These are phyloP conservation scores for Calidris pygmaea DNA, from an alignment of 2,113 vertebrate species.

Conservation along the genomic window DNA sequence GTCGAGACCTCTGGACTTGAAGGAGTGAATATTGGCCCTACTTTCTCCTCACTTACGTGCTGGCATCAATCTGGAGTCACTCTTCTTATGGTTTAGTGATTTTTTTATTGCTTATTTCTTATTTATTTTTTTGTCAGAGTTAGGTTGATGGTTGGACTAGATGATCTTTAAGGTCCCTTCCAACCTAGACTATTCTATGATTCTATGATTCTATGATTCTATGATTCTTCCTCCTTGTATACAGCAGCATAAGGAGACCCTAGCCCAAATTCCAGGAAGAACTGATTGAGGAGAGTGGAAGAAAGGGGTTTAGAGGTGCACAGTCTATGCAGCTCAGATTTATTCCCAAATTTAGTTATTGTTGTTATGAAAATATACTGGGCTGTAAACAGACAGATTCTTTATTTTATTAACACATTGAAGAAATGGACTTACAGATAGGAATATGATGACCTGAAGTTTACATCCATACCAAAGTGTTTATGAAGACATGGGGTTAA, in stretches of 20 bases:
- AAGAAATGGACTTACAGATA: background rate
- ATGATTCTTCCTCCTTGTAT: background rate
- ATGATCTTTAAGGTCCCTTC: too few relatives aligned
- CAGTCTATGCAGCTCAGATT: background rate
- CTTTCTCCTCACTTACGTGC: background rate
- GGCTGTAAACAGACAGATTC: background rate
- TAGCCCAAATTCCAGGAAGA: background rate
- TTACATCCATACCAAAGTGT: background rate
- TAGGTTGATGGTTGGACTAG: too few relatives aligned
- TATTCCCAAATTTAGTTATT: background rate
- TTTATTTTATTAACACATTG: background rate
- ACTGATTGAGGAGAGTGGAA: background rate
- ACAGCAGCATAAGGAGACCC: background rate
- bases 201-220: too few relatives aligned
- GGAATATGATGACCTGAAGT: background rate
- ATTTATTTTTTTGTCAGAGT: too few relatives aligned
- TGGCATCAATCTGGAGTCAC: background rate
- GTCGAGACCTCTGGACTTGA: background rate
- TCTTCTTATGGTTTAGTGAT: background rate
- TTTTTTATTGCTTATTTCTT: too few relatives aligned
- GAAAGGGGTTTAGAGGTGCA: background rate
- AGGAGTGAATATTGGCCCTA: background rate
- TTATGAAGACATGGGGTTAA: background rate
- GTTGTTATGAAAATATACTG: background rate
- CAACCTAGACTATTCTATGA: too few relatives aligned